Evolutionary conservation across 30 jellyfish, hydroid and myxozoan species (phyloP).

Genomic region (Aurelia aurita): DNA sequence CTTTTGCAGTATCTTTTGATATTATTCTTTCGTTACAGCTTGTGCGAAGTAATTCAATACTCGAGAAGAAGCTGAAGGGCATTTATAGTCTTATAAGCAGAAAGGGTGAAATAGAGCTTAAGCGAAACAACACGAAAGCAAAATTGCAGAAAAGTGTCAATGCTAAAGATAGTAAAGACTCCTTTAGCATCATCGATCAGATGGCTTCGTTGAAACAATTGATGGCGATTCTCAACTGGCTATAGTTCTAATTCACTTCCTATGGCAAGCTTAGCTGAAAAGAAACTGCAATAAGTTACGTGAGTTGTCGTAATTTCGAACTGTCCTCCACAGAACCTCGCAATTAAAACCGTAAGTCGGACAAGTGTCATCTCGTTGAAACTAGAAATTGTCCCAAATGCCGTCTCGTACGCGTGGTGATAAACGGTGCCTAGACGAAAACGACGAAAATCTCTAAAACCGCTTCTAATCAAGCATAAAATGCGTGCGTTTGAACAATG

Average conservation of each 20-base stretch:
- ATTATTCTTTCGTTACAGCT: neutral
- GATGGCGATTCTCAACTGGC: neutral
- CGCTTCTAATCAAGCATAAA: no score
- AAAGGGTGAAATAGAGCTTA: neutral
- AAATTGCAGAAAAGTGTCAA: neutral
- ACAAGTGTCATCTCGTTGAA: no score
- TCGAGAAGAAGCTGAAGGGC: neutral
- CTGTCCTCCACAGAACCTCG: no score
- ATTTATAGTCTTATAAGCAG: neutral
- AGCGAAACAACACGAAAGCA: neutral
- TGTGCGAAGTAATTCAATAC: neutral
- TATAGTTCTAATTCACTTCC: neutral
- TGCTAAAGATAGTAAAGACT: neutral
- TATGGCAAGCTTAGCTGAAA: neutral
- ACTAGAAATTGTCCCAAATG: no score
- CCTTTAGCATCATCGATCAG: neutral
- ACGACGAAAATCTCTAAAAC: no score
- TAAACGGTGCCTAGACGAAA: no score
- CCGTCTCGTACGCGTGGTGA: no score
- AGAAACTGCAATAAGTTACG: neutral
- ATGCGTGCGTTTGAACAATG: no score
- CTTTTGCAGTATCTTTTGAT: no score
- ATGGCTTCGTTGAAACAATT: neutral
- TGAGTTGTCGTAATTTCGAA: no score
- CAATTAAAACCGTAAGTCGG: no score